Evolutionary conservation across 1,140 invertebrate species (phyloP).

Genomic region (Neodiprion fabricii): DNA sequence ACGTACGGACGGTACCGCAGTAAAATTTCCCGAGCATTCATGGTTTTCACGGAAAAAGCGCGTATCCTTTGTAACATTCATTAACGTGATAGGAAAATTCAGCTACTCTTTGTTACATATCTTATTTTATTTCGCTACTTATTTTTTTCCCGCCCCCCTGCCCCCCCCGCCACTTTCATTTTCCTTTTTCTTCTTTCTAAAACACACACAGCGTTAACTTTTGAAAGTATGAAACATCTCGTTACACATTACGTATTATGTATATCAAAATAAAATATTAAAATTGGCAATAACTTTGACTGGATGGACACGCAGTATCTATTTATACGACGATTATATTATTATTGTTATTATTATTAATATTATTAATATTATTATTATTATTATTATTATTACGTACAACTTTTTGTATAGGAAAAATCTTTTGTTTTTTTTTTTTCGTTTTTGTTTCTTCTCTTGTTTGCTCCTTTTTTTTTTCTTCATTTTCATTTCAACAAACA

Average conservation of each 20-base stretch:
- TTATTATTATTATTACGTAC: too few relatives aligned
- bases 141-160: too few relatives aligned
- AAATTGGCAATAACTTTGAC: slow-evolving; percentile 3
- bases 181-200: too few relatives aligned
- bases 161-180: too few relatives aligned
- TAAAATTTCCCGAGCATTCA: background rate
- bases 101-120: background rate
- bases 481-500: background rate
- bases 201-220: too few relatives aligned
- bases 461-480: background rate
- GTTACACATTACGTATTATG: background rate
- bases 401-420: background rate
- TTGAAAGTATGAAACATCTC: too few relatives aligned
- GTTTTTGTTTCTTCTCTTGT: background rate
- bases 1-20: background rate
- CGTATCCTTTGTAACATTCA: background rate
- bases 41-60: slow-evolving; percentile 4
- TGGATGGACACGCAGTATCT: background rate
- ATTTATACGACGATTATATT: too few relatives aligned
- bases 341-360: too few relatives aligned
- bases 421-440: background rate
- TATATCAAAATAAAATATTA: slow-evolving; percentile 3
- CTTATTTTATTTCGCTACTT: too few relatives aligned
- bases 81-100: background rate
- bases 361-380: too few relatives aligned